phyloP scores from a whole-genome alignment of 2,797 vertebrate genomes.

The Halcyon chelicuti region DNA sequence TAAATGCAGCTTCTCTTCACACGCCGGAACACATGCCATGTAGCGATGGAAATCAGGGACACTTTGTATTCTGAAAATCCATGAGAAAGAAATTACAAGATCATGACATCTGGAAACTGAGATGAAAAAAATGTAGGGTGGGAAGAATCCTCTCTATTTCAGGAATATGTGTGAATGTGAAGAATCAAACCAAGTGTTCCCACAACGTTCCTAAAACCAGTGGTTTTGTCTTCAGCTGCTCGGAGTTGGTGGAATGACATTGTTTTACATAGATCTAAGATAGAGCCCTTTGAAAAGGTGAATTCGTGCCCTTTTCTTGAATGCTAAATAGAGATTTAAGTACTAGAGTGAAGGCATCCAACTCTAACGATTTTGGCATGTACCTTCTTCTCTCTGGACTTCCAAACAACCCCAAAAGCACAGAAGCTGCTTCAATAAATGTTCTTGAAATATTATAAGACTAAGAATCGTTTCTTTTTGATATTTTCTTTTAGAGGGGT shows the following conservation, averaged over 20 bases:
- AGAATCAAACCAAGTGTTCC: background rate
- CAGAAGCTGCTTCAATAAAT: background rate
- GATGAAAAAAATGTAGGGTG: background rate
- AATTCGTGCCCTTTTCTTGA: background rate
- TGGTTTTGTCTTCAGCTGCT: background rate
- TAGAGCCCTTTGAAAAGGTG: background rate
- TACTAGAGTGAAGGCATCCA: background rate
- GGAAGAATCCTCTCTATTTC: background rate
- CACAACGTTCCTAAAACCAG: background rate
- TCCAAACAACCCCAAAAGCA: background rate
- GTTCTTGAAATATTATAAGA: slow-evolving; percentile 9
- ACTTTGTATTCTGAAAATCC: background rate
- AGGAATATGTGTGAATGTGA: background rate
- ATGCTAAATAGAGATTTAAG: background rate
- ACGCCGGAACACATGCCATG: rapidly evolving
- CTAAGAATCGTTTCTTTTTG: slow-evolving; percentile 7
- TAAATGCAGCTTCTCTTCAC: background rate
- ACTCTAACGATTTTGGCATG: background rate
- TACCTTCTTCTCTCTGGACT: background rate
- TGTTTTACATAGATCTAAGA: background rate
- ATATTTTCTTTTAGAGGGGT: slow-evolving; percentile 46
- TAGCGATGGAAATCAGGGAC: background rate
- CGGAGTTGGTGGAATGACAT: background rate
- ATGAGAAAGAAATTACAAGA: background rate
- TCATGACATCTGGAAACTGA: background rate